Conservation (phyloP, 2,888 invertebrate species). For the Lottia scabra region DNA sequence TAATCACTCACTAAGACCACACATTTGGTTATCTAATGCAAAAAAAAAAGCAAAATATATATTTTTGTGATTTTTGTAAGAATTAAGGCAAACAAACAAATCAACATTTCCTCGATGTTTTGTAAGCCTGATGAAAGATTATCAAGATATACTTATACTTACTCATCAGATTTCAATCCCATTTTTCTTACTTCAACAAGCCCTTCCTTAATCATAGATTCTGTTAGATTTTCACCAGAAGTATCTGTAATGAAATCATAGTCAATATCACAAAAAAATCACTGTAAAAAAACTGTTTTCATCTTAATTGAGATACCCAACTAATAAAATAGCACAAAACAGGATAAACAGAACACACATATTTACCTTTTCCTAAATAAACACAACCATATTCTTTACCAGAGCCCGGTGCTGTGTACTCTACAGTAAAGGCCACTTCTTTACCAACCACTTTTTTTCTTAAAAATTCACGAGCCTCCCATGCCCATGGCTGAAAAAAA, state of each 20-base stretch:
- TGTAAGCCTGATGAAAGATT: no score
- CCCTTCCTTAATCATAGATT: constrained; percentile 89
- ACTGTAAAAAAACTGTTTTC: no score
- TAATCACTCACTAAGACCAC: no score
- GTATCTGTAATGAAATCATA: constrained; percentile 69
- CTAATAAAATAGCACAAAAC: no score
- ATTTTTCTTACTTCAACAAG: constrained; percentile 79
- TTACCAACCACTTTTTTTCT: constrained; percentile 95
- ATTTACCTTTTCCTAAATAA: constrained; percentile 83
- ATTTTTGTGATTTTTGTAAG: no score
- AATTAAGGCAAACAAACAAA: no score
- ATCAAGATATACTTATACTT: constrained; percentile 60
- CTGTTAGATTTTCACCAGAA: constrained; percentile 88
- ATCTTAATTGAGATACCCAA: no score
- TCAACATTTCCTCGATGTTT: no score
- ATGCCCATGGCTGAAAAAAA: constrained; percentile 84
- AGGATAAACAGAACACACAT: no score
- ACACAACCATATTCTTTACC: constrained; percentile 90
- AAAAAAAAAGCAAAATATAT: no score
- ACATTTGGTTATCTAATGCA: no score
- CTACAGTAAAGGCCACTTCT: constrained; percentile 85
- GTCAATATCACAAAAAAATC: no score
- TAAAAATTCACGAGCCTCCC: constrained; percentile 97
- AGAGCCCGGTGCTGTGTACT: constrained; percentile 81
- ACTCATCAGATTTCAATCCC: constrained; percentile 69